Percentiles rank a stretch among this genome's conserved stretches.
phyloP scores from a whole-genome alignment of 2,113 vertebrate species.

The Felis catus region DNA sequence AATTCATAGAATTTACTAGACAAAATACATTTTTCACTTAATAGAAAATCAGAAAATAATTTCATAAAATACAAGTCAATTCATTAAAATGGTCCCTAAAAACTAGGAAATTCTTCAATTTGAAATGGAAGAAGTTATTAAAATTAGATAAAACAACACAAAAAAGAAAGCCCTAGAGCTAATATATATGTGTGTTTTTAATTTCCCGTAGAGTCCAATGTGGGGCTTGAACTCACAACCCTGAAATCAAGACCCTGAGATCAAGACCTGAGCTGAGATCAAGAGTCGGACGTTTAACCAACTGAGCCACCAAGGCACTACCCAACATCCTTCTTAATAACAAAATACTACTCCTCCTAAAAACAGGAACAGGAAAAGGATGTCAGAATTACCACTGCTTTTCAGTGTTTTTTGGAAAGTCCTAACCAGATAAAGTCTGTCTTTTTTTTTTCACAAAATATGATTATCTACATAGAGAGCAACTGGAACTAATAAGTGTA shows the following conservation, averaged over 20 bases:
- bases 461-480: not conserved
- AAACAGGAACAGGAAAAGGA: not conserved
- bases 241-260: no score
- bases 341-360: not conserved
- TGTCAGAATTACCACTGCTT: not conserved
- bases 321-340: not conserved
- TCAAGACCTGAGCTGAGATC: no score
- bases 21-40: not conserved
- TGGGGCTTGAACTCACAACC: no score
- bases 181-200: no score
- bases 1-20: not conserved
- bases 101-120: not conserved
- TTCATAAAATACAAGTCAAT: not conserved
- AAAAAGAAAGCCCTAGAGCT: not conserved
- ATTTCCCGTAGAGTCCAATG: no score
- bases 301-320: no score
- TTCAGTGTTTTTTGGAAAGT: not conserved
- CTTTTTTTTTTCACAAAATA: not conserved
- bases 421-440: not conserved
- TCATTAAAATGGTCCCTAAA: not conserved
- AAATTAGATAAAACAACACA: not conserved
- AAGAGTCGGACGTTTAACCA: no score
- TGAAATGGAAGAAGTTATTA: not conserved
- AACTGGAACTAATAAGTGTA: not conserved
- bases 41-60: not conserved